phyloP scores from a whole-genome alignment of 2,797 vertebrate species.

The Bryconaethiops microstoma region DNA sequence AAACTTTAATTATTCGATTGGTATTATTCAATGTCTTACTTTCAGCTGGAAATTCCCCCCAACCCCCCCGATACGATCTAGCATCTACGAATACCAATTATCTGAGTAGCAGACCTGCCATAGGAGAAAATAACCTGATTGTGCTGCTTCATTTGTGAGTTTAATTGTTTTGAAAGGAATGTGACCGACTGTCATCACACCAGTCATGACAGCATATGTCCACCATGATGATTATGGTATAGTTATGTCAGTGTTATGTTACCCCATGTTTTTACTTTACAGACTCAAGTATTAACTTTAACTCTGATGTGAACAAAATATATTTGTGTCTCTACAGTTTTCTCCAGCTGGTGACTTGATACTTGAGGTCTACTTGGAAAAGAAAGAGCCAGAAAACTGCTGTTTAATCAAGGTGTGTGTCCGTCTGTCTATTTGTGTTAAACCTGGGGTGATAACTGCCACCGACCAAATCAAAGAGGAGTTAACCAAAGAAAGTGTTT shows the following conservation, averaged over 20 bases:
- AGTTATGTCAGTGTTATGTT: too few relatives aligned
- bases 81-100: neutral
- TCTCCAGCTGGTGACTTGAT: slow-evolving; percentile 94
- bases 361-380: slow-evolving; percentile 93
- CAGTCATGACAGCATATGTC: too few relatives aligned
- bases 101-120: neutral
- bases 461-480: slow-evolving; percentile 70
- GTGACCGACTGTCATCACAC: too few relatives aligned
- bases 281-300: neutral
- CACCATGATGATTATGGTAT: too few relatives aligned
- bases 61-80: too few relatives aligned
- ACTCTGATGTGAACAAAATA: neutral
- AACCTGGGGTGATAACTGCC: slow-evolving; percentile 71
- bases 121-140: neutral
- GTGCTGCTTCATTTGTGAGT: neutral
- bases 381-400: slow-evolving; percentile 87
- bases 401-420: slow-evolving; percentile 90
- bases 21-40: too few relatives aligned
- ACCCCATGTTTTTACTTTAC: neutral
- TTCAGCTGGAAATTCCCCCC: too few relatives aligned
- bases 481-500: slow-evolving; percentile 75
- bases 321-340: slow-evolving; percentile 74
- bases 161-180: neutral
- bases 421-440: slow-evolving; percentile 34
- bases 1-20: too few relatives aligned